phyloP scores from a whole-genome alignment of 1,140 invertebrate genomes.

The Acromyrmex charruanus region DNA sequence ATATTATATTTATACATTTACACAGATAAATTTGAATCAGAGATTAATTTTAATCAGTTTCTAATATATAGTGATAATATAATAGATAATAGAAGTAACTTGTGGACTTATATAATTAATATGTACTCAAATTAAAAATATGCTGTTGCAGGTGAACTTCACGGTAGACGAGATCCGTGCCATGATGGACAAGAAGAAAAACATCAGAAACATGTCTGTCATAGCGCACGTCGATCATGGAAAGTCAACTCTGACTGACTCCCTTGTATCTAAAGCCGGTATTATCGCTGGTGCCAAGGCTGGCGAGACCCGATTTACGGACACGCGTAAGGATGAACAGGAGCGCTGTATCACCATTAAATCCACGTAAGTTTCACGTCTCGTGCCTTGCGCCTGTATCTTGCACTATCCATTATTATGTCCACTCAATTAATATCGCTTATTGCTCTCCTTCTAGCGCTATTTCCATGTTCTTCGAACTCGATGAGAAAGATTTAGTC shows the following conservation, averaged over 20 bases:
- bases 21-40: not conserved
- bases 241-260: conserved; percentile 99
- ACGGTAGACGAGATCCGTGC: conserved; percentile 99
- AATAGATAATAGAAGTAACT: not conserved
- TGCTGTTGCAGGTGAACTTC: conserved; percentile 97
- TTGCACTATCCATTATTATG: not conserved
- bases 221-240: conserved; percentile 99
- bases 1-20: not conserved
- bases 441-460: conserved; percentile 89
- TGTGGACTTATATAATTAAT: not conserved
- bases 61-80: not conserved
- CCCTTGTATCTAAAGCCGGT: conserved; percentile 99
- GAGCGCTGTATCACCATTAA: conserved; percentile 99
- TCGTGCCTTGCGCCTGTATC: not conserved
- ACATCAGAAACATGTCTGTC: conserved; percentile 99
- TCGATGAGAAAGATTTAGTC: conserved; percentile 96
- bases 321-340: conserved; percentile 99
- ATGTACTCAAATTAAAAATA: not conserved
- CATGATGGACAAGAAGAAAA: conserved; percentile 99
- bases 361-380: conserved; percentile 94
- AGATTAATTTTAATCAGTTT: not conserved
- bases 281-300: conserved; percentile 99
- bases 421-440: conserved; percentile 6
- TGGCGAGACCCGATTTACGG: conserved; percentile 99
- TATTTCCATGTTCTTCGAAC: conserved; percentile 99